phyloP scores from a whole-genome alignment of 2,888 invertebrate species.

The Dione vanillae region DNA sequence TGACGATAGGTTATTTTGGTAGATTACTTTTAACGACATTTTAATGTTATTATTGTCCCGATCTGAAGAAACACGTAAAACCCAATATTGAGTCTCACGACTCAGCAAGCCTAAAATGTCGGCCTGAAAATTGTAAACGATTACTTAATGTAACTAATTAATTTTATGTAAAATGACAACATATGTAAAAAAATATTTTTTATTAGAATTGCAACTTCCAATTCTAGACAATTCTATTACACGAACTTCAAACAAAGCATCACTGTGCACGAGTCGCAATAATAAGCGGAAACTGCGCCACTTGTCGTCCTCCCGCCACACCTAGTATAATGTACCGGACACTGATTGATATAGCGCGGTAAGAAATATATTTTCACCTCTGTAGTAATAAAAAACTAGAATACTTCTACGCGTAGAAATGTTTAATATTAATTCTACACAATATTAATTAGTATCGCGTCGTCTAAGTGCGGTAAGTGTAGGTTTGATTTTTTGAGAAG shows the following conservation, averaged over 20 bases:
- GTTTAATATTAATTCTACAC: neutral
- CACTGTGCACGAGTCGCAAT: conserved; percentile 59
- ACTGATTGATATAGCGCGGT: conserved; percentile 35
- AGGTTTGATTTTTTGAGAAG: neutral
- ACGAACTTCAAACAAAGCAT: conserved; percentile 68
- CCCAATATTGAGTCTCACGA: no score
- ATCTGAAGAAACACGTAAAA: no score
- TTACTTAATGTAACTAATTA: no score
- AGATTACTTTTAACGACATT: no score
- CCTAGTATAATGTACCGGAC: conserved; percentile 25
- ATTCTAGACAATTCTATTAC: conserved; percentile 47
- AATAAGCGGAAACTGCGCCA: conserved; percentile 68
- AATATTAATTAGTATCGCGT: no score
- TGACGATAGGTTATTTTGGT: no score
- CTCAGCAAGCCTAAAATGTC: no score
- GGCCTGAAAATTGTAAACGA: no score
- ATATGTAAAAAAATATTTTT: neutral
- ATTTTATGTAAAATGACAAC: neutral
- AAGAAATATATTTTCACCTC: conserved; percentile 27
- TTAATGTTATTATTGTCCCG: no score
- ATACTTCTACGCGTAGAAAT: neutral
- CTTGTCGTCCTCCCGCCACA: conserved; percentile 37
- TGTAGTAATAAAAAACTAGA: conserved; percentile 1
- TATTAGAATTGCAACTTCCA: conserved; percentile 45
- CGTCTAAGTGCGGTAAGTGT: neutral